These are phyloP conservation scores for Hydriomena furcata DNA, from an alignment of 2,888 invertebrate species.

Conservation along the genomic window DNA sequence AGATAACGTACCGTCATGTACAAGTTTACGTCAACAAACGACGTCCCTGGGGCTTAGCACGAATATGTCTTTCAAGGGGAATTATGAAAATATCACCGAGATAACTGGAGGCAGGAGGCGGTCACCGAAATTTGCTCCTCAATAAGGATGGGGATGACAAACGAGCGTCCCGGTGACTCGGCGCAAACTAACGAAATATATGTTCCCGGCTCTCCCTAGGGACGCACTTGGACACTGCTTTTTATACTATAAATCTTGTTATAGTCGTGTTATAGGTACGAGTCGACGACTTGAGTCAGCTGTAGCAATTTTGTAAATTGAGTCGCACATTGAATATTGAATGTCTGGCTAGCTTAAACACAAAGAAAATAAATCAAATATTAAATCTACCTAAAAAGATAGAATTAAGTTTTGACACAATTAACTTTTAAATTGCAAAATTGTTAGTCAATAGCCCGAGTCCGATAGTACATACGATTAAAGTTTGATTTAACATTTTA, in stretches of 20 bases:
- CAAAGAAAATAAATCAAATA: too few relatives aligned
- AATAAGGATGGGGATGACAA: constrained; percentile 65
- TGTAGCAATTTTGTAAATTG: constrained; percentile 5
- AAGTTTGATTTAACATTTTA: constrained; percentile 14
- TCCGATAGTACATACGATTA: constrained; percentile 6
- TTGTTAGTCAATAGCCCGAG: constrained; percentile 7
- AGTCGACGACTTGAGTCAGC: constrained; percentile 6
- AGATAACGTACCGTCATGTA: constrained; percentile 30
- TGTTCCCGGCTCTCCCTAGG: constrained; percentile 44
- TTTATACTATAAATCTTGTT: constrained; percentile 48
- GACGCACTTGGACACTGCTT: constrained; percentile 44
- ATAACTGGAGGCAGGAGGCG: constrained; percentile 56
- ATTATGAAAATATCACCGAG: constrained; percentile 66
- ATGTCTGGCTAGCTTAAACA: not conserved
- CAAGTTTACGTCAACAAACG: constrained; percentile 35
- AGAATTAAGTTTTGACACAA: too few relatives aligned
- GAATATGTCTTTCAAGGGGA: constrained; percentile 49
- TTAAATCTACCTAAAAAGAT: too few relatives aligned
- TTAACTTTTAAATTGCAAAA: not conserved
- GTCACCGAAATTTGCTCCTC: constrained; percentile 62
- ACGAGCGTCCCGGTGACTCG: constrained; percentile 62
- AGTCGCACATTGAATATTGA: constrained; percentile 3
- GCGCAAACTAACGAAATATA: constrained; percentile 62
- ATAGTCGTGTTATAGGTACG: constrained; percentile 24
- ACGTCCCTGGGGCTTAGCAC: constrained; percentile 33